phyloP scores from a whole-genome alignment of 53 echinoderm and acorn worm genomes.

The Arbacia lixula region DNA sequence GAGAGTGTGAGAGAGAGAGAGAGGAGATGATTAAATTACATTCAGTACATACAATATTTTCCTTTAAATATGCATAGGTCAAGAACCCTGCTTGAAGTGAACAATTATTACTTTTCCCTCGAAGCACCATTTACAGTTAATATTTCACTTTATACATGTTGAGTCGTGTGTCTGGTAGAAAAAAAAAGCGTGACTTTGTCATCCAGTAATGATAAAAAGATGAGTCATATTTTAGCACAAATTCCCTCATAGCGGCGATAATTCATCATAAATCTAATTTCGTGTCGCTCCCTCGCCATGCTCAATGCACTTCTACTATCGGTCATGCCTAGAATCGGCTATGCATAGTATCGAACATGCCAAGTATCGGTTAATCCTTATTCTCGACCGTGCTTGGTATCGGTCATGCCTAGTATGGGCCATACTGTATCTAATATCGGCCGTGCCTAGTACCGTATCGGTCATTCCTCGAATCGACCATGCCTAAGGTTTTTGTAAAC shows the following conservation, averaged over 20 bases:
- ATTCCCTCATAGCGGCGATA: slow-evolving; percentile 31
- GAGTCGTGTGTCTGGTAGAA: neutral
- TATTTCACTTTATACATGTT: neutral
- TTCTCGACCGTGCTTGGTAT: too few species aligned
- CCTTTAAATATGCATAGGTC: neutral
- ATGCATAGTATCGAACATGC: too few species aligned
- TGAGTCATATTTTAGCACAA: slow-evolving; percentile 31
- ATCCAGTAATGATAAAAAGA: slow-evolving; percentile 8
- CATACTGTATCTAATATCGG: too few species aligned
- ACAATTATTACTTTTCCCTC: neutral
- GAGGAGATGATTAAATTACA: neutral
- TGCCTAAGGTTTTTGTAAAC: too few species aligned
- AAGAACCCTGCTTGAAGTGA: neutral
- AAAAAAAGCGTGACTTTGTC: slow-evolving; percentile 7
- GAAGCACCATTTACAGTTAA: too few species aligned
- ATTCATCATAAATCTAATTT: slow-evolving; percentile 51
- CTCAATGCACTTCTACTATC: too few species aligned
- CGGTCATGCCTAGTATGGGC: too few species aligned
- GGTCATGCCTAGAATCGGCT: too few species aligned
- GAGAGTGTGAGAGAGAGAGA: neutral
- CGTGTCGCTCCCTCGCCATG: neutral
- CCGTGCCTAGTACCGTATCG: too few species aligned
- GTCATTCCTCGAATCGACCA: too few species aligned
- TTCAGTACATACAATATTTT: neutral
- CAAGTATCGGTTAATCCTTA: too few species aligned